A percentile compares a stretch with the other conserved stretches of the same genome.
Evolutionary conservation across 2,113 vertebrate genomes (phyloP).

Genomic region (Hypocryptadius cinnamomeus): DNA sequence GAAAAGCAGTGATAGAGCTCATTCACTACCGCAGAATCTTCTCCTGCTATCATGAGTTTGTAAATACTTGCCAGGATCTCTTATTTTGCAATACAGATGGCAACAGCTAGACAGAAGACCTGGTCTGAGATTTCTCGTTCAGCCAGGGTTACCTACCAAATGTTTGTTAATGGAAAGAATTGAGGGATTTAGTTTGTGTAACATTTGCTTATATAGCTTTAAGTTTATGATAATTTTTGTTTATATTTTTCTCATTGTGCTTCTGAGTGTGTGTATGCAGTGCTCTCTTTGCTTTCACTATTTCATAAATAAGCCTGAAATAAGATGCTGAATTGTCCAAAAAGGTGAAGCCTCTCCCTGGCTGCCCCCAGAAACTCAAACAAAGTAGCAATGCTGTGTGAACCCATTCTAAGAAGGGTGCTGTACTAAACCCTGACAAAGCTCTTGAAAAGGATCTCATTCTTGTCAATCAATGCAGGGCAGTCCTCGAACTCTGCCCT

Average conservation of each 20-base stretch:
- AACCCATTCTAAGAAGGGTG: not conserved
- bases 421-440: not conserved
- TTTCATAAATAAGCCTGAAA: not conserved
- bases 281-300: not conserved
- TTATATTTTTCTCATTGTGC: not conserved
- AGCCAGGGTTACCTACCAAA: not conserved
- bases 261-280: not conserved
- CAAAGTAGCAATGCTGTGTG: not conserved
- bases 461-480: accelerated
- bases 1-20: not conserved
- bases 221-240: not conserved
- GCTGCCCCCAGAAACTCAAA: not conserved
- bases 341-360: not conserved
- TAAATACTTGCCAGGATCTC: not conserved
- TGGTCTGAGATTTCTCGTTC: not conserved
- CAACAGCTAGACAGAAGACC: not conserved
- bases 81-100: not conserved
- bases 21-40: not conserved
- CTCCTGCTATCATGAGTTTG: not conserved
- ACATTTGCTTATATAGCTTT: not conserved
- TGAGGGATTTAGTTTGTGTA: not conserved
- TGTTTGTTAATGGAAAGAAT: not conserved
- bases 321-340: not conserved
- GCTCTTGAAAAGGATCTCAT: not conserved
- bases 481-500: not conserved